Evolutionary conservation across 2,113 vertebrate genomes (phyloP), one percentile per base, ranked within the genome.

Genomic region (Pseudorasbora parva): DNA sequence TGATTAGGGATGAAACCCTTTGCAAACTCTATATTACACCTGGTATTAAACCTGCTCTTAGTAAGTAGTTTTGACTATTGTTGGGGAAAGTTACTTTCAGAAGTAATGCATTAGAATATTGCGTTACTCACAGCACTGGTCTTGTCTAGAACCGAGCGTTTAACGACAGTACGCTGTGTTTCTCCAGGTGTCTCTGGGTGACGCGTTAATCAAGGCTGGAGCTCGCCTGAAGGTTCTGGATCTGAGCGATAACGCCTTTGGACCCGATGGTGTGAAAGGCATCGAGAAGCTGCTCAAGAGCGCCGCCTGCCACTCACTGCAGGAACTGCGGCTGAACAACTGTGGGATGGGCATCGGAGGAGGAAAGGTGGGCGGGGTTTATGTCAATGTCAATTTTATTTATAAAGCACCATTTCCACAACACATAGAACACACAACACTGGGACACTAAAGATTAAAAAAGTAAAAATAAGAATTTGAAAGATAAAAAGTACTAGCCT

Each of bases 231-330:
- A 95, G 3, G 96, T 97, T 82, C 87, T 99, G 87, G 98, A 99
- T 90, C 94, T 99, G 73, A 99, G 98, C 45, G 97, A 99, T 92
- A 99, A 99, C 0, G 98, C 98, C 0, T 99, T 99, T n/a, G 98
- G 98, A 23, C 98, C 98, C 0, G 98, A 99, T 0, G 98, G 98
- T 0, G 97, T 99, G 25, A 96, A 92, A 83, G 97, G 97, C 86
- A 98, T 99, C 3, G 97, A 99, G 91, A 92, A 88, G 0, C 88
- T 99, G 88, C 95, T 99, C 54, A 97, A 96, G 91, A 99, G 98
- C 89, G 72, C 95, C 0, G 71, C 95, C 0, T 99, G 98, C 86
- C 96, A 95, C 93, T 96, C 95, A 0, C 87, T 99, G 7, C 94
- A 95, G 49, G 96, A 99, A 9, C 95, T 99, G 30, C 95, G 95